Conservation (phyloP, 2,797 vertebrate species). For the Somateria mollissima region DNA sequence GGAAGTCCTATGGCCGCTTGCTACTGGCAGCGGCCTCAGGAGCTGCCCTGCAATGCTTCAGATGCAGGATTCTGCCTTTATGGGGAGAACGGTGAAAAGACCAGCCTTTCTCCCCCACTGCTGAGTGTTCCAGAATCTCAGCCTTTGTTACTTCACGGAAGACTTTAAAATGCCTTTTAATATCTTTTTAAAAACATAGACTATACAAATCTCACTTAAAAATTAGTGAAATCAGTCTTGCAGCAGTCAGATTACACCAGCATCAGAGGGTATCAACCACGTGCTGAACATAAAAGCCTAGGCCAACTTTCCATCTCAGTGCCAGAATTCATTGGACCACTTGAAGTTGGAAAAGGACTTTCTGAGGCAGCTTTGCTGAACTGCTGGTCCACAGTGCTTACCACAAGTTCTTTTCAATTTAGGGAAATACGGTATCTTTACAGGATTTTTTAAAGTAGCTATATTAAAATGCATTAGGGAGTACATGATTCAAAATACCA, state of each 20-base stretch:
- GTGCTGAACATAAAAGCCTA: neutral
- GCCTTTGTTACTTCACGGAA: neutral
- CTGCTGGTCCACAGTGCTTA: neutral
- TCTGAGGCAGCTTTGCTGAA: neutral
- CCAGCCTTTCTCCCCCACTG: neutral
- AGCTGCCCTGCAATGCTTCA: neutral
- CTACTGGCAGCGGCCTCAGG: neutral
- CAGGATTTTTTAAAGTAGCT: neutral
- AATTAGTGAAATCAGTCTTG: neutral
- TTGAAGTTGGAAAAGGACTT: fast-evolving
- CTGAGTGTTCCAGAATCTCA: neutral
- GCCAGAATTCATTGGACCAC: neutral
- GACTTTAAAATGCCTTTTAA: neutral
- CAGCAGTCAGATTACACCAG: neutral
- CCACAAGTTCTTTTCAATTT: neutral
- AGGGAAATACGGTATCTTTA: neutral
- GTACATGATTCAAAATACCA: neutral
- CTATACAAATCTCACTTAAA: neutral
- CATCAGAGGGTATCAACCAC: neutral
- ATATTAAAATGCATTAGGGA: neutral
- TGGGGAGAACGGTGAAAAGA: neutral
- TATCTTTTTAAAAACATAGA: neutral
- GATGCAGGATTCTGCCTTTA: neutral
- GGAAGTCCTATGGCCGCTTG: neutral
- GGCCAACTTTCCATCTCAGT: neutral